Percentiles rank a stretch among this genome's conserved stretches.
Evolutionary conservation across 2,113 vertebrate species (phyloP).

Genomic region (Nycticorax nycticorax): DNA sequence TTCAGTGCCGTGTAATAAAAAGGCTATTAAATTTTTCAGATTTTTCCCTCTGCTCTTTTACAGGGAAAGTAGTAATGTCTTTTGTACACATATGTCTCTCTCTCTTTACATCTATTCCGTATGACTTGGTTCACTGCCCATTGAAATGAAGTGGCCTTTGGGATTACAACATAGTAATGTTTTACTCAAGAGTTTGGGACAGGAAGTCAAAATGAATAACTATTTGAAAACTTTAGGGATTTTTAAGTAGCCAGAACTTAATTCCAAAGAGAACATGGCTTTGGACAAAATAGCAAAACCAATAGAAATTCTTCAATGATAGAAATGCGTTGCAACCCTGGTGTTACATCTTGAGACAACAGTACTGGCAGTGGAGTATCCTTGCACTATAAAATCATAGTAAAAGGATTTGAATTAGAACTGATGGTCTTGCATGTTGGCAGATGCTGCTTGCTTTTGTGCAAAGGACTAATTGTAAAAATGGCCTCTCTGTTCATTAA

Average conservation of each 20-base stretch:
- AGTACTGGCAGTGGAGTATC: background rate
- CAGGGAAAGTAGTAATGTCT: background rate
- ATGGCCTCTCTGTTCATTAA: background rate
- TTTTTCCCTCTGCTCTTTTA: slow-evolving; percentile 1
- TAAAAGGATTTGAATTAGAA: background rate
- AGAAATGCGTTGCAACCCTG: background rate
- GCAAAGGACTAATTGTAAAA: background rate
- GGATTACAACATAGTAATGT: slow-evolving; percentile 4
- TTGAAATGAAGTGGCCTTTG: slow-evolving; percentile 28
- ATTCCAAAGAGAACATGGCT: background rate
- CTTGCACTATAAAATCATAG: background rate
- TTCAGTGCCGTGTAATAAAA: background rate
- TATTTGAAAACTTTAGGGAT: slow-evolving; percentile 10
- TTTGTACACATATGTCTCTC: background rate
- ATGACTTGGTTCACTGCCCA: slow-evolving; percentile 39
- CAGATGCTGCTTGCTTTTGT: background rate
- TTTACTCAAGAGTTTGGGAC: slow-evolving; percentile 30
- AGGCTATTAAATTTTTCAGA: background rate
- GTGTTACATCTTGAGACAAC: background rate
- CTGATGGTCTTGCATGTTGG: background rate
- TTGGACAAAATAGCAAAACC: background rate
- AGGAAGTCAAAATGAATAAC: slow-evolving; percentile 19
- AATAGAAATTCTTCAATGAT: background rate
- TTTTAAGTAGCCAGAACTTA: slow-evolving; percentile 33
- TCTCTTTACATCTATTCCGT: background rate